These are phyloP conservation scores for Galerucella calmariensis DNA, from an alignment of 2,888 invertebrate genomes.

Conservation along the genomic window DNA sequence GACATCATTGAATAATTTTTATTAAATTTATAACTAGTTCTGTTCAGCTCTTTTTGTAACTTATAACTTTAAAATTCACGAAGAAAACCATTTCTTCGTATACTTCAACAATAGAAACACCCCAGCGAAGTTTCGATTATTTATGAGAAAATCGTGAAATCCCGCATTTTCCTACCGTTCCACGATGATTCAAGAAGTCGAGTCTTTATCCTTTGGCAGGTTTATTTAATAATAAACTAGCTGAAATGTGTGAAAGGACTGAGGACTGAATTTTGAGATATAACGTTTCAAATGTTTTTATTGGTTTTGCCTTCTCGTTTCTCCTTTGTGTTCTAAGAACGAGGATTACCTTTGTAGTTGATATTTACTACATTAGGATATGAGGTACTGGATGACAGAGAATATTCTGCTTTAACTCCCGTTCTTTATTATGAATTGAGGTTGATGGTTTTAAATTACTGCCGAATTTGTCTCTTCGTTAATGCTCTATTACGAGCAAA, in stretches of 20 bases:
- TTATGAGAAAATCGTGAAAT: slow-evolving; percentile 27
- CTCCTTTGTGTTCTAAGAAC: slow-evolving; percentile 1
- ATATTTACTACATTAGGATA: neutral
- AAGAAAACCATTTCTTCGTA: slow-evolving; percentile 21
- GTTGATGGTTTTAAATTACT: neutral
- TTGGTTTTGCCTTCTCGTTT: slow-evolving; percentile 12
- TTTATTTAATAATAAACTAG: slow-evolving; percentile 33
- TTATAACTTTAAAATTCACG: slow-evolving; percentile 20
- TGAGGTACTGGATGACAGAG: neutral
- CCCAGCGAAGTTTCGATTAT: slow-evolving; percentile 19
- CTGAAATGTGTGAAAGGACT: slow-evolving; percentile 21
- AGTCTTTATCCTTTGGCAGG: slow-evolving; percentile 27
- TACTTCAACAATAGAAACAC: slow-evolving; percentile 23
- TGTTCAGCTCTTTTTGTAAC: neutral
- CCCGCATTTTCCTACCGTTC: slow-evolving; percentile 15
- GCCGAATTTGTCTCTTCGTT: neutral
- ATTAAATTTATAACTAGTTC: neutral
- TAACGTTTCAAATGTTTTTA: slow-evolving; percentile 25
- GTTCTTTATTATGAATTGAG: neutral
- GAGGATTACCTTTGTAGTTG: slow-evolving; percentile 8
- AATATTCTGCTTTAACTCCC: neutral
- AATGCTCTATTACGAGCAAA: too few species aligned
- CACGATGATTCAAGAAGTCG: slow-evolving; percentile 24
- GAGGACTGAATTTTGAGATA: slow-evolving; percentile 16
- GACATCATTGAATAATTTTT: too few species aligned